Base-by-base conservation (phyloP, 2,888 invertebrate species). In the Tenthredo scrophulariae region DNA sequence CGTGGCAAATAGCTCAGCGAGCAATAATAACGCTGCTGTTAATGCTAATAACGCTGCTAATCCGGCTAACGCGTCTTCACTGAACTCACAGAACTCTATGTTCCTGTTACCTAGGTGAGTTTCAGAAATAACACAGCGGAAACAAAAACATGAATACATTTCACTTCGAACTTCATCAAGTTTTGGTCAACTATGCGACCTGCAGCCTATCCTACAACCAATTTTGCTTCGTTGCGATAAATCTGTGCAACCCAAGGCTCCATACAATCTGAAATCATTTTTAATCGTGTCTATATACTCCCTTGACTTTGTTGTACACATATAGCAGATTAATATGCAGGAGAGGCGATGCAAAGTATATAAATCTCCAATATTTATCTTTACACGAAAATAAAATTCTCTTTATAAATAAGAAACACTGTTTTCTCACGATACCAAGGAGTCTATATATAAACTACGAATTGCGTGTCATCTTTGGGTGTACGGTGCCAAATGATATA, bases 91-190 rank as follows among this genome's bases (percentile, higher is more conserved):
- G 89, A 93, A 92, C 87, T 91, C 90, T 83, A 93, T 92, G 91
- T 93, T 93, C 88, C 90, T 93, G 88, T 88, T 93, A 87, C 93
- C 93, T 86, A 93, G 93, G 93, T 93, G 90, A 88, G 82, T 84
- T n/a, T 6, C 5, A 15, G 13, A 15, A 46, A 46, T 46, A 46
- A 15, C 6, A 46, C 15, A 46, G 40, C 10, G 0, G 13, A 46
- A 46, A 46, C 46, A 43, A 13, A 43, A 13, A 46, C 46, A 46
- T 10, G 0, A 43, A 43, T 2, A 43, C 40, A 40, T 7, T 40
- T 7, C 1, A 43, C 43, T 43, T 10, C 0, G 13, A 46, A 46
- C 15, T 43, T 43, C 1, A 9, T 7, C 0, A 10, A 43, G 40
- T 43, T 10, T 10, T 43, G 40, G 9, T 43, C 1, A 43, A 43